A percentile compares a stretch with the other conserved stretches of the same genome.
Evolutionary conservation across 2,797 vertebrate genomes (phyloP).

Genomic region (Oceanodroma leucorhoa): DNA sequence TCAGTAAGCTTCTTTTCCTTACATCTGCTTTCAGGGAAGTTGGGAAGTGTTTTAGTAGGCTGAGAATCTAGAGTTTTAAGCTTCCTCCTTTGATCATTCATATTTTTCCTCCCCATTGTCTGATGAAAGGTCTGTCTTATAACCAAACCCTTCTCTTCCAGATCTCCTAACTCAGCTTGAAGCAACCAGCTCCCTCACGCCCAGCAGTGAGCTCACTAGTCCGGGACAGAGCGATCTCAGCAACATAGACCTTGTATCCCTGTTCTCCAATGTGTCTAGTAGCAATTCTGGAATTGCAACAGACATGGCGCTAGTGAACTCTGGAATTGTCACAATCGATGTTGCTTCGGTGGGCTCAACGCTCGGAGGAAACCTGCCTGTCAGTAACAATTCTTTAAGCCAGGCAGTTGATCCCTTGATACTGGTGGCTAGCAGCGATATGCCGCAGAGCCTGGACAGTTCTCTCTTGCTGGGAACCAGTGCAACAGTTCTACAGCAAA

Average conservation of each 20-base stretch:
- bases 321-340: conserved; percentile 92
- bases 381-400: conserved; percentile 69
- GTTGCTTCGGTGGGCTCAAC: conserved; percentile 84
- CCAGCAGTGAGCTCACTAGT: conserved; percentile 90
- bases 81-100: neutral
- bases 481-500: conserved; percentile 83
- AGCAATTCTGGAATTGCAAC: conserved; percentile 76
- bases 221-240: conserved; percentile 84
- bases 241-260: conserved; percentile 89
- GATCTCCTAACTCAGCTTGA: conserved; percentile 90
- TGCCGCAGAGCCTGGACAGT: conserved; percentile 83
- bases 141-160: conserved; percentile 59
- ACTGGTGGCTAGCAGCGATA: conserved; percentile 82
- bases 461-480: conserved; percentile 76
- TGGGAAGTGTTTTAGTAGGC: neutral
- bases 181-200: conserved; percentile 85
- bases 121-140: neutral
- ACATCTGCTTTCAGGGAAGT: neutral
- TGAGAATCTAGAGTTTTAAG: neutral
- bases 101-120: neutral
- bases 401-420: conserved; percentile 89
- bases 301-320: conserved; percentile 87
- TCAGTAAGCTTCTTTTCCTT: neutral
- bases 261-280: conserved; percentile 86
- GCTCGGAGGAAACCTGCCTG: conserved; percentile 73